A percentile compares a stretch with the other conserved stretches of the same genome.
Conservation (phyloP, 2,113 vertebrate genomes). For the Trochalopteron elliotii region DNA sequence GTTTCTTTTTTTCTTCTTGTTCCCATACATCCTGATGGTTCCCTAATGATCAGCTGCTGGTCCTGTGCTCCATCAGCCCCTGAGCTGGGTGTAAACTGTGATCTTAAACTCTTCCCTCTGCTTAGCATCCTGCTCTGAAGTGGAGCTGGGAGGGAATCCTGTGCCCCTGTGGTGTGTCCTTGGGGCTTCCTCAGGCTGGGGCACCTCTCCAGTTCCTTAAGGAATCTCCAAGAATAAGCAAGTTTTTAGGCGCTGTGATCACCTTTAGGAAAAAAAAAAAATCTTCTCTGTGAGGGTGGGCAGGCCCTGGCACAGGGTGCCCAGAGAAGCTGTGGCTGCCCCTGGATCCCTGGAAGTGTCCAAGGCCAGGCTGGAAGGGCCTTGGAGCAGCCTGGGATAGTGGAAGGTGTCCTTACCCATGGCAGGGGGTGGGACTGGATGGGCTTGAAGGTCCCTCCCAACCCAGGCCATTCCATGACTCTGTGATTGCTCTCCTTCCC, state of each 20-base stretch:
- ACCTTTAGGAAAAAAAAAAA: not conserved
- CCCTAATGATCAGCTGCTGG: not conserved
- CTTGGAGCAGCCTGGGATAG: not conserved
- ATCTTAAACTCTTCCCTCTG: not conserved
- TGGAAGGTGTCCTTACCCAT: not conserved
- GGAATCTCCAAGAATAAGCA: not conserved
- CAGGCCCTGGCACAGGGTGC: not conserved
- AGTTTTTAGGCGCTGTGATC: not conserved
- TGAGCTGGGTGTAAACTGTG: not conserved
- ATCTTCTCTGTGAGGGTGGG: accelerated
- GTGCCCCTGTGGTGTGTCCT: not conserved
- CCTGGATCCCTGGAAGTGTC: not conserved
- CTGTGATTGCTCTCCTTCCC: not conserved
- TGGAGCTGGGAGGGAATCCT: not conserved
- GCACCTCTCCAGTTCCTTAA: not conserved
- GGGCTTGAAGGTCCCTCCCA: not conserved
- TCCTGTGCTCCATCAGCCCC: not conserved
- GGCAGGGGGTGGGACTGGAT: not conserved
- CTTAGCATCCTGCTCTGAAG: not conserved
- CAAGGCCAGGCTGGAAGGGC: accelerated
- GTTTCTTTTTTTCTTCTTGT: not conserved
- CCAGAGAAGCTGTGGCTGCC: not conserved
- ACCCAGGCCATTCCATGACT: no score
- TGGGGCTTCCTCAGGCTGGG: not conserved
- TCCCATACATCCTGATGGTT: not conserved